Evolutionary conservation across 2,113 vertebrate species (phyloP).

Genomic region (Tragelaphus buxtoni): DNA sequence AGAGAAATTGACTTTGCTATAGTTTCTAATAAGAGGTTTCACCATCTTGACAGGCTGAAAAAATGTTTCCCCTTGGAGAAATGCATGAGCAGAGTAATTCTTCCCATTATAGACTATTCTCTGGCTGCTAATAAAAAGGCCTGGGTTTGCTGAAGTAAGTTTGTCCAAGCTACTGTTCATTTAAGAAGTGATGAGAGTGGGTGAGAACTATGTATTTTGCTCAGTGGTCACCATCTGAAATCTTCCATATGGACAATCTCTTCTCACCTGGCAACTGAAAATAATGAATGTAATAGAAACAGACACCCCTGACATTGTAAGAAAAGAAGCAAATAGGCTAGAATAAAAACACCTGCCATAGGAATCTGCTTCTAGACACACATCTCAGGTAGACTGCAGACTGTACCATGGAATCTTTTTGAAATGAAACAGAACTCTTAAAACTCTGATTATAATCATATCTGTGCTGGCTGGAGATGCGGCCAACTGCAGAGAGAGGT

Average conservation of each 20-base stretch:
- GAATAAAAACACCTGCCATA: neutral
- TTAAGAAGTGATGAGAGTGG: neutral
- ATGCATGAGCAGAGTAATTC: neutral
- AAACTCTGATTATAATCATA: conserved; percentile 3
- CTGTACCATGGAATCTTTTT: neutral
- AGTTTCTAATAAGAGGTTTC: conserved; percentile 12
- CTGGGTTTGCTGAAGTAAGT: neutral
- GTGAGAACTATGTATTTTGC: neutral
- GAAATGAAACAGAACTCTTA: conserved; percentile 15
- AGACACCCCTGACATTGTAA: neutral
- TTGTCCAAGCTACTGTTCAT: neutral
- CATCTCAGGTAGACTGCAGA: neutral
- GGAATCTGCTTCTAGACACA: neutral
- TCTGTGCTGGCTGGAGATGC: neutral
- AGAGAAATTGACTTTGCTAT: conserved; percentile 2
- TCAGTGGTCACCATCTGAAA: neutral
- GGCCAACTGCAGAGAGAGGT: neutral
- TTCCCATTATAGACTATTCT: neutral
- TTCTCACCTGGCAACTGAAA: neutral
- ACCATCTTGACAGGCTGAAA: neutral
- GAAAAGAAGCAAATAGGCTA: neutral
- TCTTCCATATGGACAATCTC: neutral
- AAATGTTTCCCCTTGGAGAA: conserved; percentile 14
- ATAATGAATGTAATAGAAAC: neutral
- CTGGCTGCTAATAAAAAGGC: conserved; percentile 34